Evolutionary conservation across 2,113 vertebrate species (phyloP).

Genomic region (Pelusios castaneus): DNA sequence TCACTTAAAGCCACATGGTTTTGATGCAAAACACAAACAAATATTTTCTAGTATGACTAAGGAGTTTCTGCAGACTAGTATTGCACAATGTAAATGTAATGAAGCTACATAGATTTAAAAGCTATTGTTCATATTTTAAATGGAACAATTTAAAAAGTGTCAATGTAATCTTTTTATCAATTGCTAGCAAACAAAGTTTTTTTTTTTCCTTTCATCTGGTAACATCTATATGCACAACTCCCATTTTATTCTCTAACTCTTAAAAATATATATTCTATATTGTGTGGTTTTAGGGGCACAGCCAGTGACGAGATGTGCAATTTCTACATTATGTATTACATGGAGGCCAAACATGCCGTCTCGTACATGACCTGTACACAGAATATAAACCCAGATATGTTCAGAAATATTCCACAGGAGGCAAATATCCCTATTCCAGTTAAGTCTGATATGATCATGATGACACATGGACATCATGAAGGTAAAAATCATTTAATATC

Average conservation of each 20-base stretch:
- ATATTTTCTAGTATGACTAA: background rate
- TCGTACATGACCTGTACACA: constrained; percentile 93
- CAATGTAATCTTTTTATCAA: background rate
- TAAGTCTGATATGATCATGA: constrained; percentile 81
- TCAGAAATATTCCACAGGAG: constrained; percentile 87
- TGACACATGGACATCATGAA: constrained; percentile 83
- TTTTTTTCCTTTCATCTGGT: background rate
- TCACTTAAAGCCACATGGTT: background rate
- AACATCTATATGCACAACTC: background rate
- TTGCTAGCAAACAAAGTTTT: background rate
- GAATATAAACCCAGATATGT: constrained; percentile 82
- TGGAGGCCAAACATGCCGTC: constrained; percentile 89
- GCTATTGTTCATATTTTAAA: background rate
- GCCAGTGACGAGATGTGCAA: constrained; percentile 98
- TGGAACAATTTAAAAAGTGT: background rate
- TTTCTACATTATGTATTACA: constrained; percentile 99
- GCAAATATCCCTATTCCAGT: constrained; percentile 88
- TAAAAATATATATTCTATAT: background rate
- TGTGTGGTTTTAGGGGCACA: constrained; percentile 83
- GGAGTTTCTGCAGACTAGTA: background rate
- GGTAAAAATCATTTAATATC: constrained; percentile 71
- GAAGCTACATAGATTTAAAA: background rate
- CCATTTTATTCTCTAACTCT: background rate
- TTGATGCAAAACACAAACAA: background rate
- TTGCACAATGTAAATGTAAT: background rate